These are phyloP conservation scores for Zaprionus lineosus DNA, from an alignment of 2,888 invertebrate genomes.

Conservation along the genomic window DNA sequence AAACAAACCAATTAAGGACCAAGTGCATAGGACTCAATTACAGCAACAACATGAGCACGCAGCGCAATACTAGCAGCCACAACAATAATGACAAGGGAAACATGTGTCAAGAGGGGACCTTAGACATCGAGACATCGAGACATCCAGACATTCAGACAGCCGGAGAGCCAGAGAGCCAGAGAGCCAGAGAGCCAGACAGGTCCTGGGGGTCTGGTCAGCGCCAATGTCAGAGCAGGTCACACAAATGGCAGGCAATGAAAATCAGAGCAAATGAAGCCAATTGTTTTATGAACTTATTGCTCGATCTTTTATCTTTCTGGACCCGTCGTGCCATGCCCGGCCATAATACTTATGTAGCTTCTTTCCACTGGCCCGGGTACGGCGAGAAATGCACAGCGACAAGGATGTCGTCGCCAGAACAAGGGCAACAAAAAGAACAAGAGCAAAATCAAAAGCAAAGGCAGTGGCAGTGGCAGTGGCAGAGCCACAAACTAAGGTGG, in stretches of 20 bases:
- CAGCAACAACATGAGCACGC: slow-evolving; percentile 23
- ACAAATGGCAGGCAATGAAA: slow-evolving; percentile 73
- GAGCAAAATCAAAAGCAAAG: background rate
- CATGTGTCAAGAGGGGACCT: slow-evolving; percentile 39
- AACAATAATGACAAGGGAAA: slow-evolving; percentile 18
- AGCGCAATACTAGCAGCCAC: slow-evolving; percentile 19
- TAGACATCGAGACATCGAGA: no score
- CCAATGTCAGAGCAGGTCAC: slow-evolving; percentile 50
- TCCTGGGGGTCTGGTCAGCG: slow-evolving; percentile 38
- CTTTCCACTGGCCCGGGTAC: background rate
- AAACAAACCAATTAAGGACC: slow-evolving; percentile 74
- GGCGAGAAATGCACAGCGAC: slow-evolving; percentile 6
- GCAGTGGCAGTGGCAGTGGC: no score
- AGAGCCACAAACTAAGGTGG: no score
- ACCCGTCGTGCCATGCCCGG: slow-evolving; percentile 2
- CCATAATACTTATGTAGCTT: slow-evolving; percentile 6
- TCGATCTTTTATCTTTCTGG: slow-evolving; percentile 49
- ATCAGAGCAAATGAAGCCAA: slow-evolving; percentile 75
- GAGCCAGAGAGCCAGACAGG: background rate
- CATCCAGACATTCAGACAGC: no score
- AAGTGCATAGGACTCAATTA: slow-evolving; percentile 53
- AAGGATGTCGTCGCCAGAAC: background rate
- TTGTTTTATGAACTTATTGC: slow-evolving; percentile 78
- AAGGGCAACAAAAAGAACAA: background rate
- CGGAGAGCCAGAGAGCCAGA: no score